These are phyloP conservation scores for Andinoacara biseriatus DNA, from an alignment of 2,113 vertebrate genomes.

Conservation along the genomic window DNA sequence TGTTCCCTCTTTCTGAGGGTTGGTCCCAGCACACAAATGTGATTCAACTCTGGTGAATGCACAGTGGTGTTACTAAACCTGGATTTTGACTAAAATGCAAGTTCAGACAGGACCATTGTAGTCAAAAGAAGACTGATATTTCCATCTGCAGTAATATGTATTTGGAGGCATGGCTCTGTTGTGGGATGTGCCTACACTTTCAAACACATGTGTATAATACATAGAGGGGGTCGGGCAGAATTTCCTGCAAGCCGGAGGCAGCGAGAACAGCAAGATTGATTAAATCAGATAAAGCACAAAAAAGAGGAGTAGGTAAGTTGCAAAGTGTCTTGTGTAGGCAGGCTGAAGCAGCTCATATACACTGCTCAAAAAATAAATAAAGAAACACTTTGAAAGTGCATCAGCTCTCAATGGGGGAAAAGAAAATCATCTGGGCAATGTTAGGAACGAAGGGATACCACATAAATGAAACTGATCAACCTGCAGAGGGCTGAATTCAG, in stretches of 20 bases:
- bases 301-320: neutral
- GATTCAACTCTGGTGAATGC: neutral
- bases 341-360: neutral
- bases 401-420: too few relatives aligned
- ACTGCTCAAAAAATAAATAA: too few relatives aligned
- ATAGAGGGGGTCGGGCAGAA: neutral
- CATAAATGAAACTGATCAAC: too few relatives aligned
- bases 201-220: neutral
- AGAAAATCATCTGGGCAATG: too few relatives aligned
- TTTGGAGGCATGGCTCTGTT: neutral
- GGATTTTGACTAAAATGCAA: neutral
- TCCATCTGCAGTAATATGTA: neutral
- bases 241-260: neutral
- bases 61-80: neutral
- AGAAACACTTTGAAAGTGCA: too few relatives aligned
- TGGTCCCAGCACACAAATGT: neutral
- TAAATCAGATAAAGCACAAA: neutral
- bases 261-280: neutral
- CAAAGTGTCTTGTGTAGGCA: neutral
- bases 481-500: too few relatives aligned
- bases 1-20: constrained; percentile 18
- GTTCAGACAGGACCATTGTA: neutral
- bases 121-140: neutral
- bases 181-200: neutral
- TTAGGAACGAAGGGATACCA: too few relatives aligned